Evolutionary conservation across 2,797 vertebrate species (phyloP), one percentile per base, ranked within the genome.

Genomic region (Vultur gryphus): DNA sequence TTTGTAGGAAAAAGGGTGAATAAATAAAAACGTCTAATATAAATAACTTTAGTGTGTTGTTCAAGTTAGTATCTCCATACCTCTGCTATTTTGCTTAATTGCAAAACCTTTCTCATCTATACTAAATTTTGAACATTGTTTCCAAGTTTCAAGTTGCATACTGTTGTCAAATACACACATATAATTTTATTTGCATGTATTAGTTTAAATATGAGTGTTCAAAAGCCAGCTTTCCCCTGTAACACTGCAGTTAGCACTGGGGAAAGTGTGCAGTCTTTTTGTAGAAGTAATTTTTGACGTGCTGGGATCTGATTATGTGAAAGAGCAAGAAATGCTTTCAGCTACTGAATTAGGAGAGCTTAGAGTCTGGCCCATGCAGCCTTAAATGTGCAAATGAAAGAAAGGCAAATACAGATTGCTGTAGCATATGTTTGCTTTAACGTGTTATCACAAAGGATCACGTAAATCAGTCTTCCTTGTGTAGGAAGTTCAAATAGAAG

Each of bases 1-100:
- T 77, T 70, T 44, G 43, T 72, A 89, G 52, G 54, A 94, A 93
- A 84, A 76, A 94, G n/a, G 7, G 37, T 92, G 55, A 92, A 70
- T 72, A 67, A 84, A 65, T 48, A 48, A 84, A 95, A 96, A 89
- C 33, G 18, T 79, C 12, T 91, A 44, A 87, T 84, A 70, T 72
- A 95, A 90, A 41, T 71, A 92, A 70, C 55, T 93, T 72, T 20
- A 52, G 11, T 31, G 8, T 59, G 26, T 18, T 51, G n/a, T 51
- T 82, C 78, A 51, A 10, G 25, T 72, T 58, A n/a, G 4, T 52
- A 41, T 41, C 26, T 72, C 11, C 8, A 3, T 52, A 62, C 1
- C 1, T 4, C 10, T 51, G 3, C 8, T 57, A 1, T 70, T 85
- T 77, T 51, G 4, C 11, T 72, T 78, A 14, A 23, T 17, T 82